Base-by-base conservation (phyloP, 1,140 invertebrate genomes). In the Aporrectodea caliginosa region DNA sequence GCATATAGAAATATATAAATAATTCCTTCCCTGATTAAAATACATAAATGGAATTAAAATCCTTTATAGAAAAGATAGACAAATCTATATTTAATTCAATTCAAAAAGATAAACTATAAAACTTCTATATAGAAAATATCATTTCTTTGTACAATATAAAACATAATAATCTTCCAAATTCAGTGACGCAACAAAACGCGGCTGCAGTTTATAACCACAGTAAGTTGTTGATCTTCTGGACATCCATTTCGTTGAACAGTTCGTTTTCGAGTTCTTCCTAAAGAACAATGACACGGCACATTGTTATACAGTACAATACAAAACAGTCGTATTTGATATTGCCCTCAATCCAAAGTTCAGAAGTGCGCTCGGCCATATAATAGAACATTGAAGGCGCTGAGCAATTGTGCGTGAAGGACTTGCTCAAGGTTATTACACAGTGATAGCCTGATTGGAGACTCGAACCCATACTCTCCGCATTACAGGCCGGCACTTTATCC, bases 31-130 rank as follows among this genome's bases (percentile, higher is more conserved):
- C 43, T 58, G 43, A 58, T 12, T 58, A 58, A n/a, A 58, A 58
- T 58, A 58, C 43, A 58, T 58, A 58, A 12, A 58, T 58, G 43
- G 43, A 58, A 58, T 58, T 58, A 58, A 58, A 58, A 58, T 58
- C 43, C 6, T 58, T 58, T 58, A 58, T 58, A 58, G 6, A 58
- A 58, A 58, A 58, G 43, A 58, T 58, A 58, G 43, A 58, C 43
- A 58, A 58, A 58, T 58, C 43, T 58, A 58, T 58, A 58, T 12
- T 12, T 58, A 58, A 58, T 58, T 58, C 43, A 58, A 22, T 58
- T 58, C 43, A 58, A 58, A 58, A 58, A 12, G 43, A 22, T 22
- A 58, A 58, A 58, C 43, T 12, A 22, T 58, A 58, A 58, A 6
- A 58, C 43, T 58, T 6, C 43, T 58, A 58, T 58, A 58, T 6